Base-by-base conservation (phyloP, 2,113 vertebrate species). In the Lophotis ruficrista region DNA sequence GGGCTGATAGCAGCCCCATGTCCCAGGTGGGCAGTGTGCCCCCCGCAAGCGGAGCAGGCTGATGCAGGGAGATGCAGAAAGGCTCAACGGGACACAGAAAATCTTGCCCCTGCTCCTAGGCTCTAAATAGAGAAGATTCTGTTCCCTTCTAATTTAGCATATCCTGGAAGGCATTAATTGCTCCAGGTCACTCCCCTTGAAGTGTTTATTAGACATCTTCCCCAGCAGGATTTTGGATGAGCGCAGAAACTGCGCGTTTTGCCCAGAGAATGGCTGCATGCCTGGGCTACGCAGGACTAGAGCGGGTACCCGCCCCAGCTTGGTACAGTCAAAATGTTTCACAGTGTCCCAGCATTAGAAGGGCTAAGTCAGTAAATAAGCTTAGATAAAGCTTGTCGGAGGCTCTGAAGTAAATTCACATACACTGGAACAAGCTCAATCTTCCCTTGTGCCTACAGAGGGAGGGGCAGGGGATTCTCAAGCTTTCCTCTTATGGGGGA, bases 281-380 rank as follows among this genome's bases (percentile, higher is more conserved):
- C 57, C 77, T 69, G 77, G 41, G 54, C 87, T 60, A 2, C 0
- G 10, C 33, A 24, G 27, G 81, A 85, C 30, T 4, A 51, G 70
- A 89, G 62, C 0, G 0, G 69, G 89, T 94, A 43, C 87, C 65
- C 14, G 0, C 45, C 79, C 61, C 81, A 71, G 68, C 94, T 84
- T 91, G 87, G 92, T 93, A 83, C 84, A 75, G 58, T 86, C 73
- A 83, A 84, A 94, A 66, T 1, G 15, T 61, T 82, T 83, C 81
- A 45, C 23, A 1, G 51, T 51, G 53, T 76, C 58, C 69, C 73
- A 57, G 92, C 69, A 80, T 92, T 95, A 84, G 72, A 88, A 89
- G 84, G 86, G 73, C 93, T 73, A 91, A 87, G 53, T 94, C 89
- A 96, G 77, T 87, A 94, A 94, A 95, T 89, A 73, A 94, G 93